Evolutionary conservation across 2,888 invertebrate genomes (phyloP).

Genomic region (Pollenia angustigena): DNA sequence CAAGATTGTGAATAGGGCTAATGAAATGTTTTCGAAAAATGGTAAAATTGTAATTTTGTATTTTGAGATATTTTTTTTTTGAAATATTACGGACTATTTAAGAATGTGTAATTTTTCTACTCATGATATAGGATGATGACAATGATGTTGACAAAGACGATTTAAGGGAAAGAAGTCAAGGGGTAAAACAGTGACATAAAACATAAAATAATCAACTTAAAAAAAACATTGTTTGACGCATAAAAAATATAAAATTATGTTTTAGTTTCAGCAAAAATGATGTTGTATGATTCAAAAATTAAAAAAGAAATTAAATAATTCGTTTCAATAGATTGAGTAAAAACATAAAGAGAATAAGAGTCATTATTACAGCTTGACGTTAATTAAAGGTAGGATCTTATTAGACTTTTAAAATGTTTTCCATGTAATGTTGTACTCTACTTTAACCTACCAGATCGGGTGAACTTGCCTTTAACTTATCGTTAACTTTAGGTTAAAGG

Average conservation of each 20-base stretch:
- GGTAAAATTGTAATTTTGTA: not conserved
- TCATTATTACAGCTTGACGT: no score
- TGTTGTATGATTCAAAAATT: slow-evolving; percentile 39
- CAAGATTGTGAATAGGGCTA: not conserved
- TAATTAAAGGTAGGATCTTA: no score
- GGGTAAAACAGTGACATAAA: slow-evolving; percentile 22
- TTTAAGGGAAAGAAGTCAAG: slow-evolving; percentile 8
- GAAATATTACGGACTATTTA: not conserved
- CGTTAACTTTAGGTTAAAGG: no score
- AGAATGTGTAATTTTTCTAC: slow-evolving; percentile 1
- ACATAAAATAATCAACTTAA: slow-evolving; percentile 25
- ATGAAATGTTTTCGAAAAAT: not conserved
- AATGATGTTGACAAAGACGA: slow-evolving; percentile 8
- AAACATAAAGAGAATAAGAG: slow-evolving; percentile 50
- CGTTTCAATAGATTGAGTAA: slow-evolving; percentile 70
- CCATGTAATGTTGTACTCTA: no score
- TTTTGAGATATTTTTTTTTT: not conserved
- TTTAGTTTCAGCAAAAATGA: slow-evolving; percentile 56
- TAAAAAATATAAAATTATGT: slow-evolving; percentile 34
- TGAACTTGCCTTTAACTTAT: no score
- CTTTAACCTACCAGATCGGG: no score
- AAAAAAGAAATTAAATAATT: slow-evolving; percentile 31
- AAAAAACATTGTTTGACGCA: slow-evolving; percentile 9
- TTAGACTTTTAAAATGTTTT: no score
- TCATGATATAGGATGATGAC: slow-evolving; percentile 39